Base-by-base conservation (phyloP, 2,797 vertebrate genomes). In the Mionectes olivaceus region DNA sequence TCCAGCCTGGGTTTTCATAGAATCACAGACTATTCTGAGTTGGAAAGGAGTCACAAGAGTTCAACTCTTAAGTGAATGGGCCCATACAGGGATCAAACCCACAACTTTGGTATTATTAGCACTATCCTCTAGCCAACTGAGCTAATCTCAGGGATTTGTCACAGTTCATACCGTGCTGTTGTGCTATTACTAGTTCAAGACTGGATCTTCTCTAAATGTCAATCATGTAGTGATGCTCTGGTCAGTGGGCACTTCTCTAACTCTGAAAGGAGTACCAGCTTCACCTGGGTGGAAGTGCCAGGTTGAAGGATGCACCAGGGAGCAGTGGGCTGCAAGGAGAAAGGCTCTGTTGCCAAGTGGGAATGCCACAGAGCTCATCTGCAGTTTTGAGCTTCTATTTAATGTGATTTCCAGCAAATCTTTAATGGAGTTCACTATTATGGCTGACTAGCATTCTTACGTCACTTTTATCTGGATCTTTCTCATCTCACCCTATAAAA, bases 401-500 rank as follows among this genome's bases (percentile, higher is more conserved):
- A 87, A 95, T 67, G 76, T 18, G 32, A 95, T 95, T 94, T 93
- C 90, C 87, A 93, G 86, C 37, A 84, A 85, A 65, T 64, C 68
- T 82, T 93, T 71, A 89, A 76, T 49, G 1, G 9, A 87, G 61
- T 46, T 94, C 55, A 43, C 78, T 79, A 55, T 61, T 80, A 43
- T n/a, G 52, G 76, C 83, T 83, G 74, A 92, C 81, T 57, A 86
- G 69, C 87, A 83, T 91, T 83, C 92, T 93, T 70, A 32, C 3
- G 82, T 95, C 81, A 1, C 75, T 93, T 87, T 83, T 87, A 94
- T 95, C 90, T 91, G 91, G 55, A 87, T 92, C 63, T 83, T 63
- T 87, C 95, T 94, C 14, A 3, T 96, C 79, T 91, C 90, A 85
- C 76, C 61, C 76, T 83, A 85, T 95, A 95, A 96, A 97, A 96